phyloP scores from a whole-genome alignment of 2,888 invertebrate species.

The Fabriciana adippe region DNA sequence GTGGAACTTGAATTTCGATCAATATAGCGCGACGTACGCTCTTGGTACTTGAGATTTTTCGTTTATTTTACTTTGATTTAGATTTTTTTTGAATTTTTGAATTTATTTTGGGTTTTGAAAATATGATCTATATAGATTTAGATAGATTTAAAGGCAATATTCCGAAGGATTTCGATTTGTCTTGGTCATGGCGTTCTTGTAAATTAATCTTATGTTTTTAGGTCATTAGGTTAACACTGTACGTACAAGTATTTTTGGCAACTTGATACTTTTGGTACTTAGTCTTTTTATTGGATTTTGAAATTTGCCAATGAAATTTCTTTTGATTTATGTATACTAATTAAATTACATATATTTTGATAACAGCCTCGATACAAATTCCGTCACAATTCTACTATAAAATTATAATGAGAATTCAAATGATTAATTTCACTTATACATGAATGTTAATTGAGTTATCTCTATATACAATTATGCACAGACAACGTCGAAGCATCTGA shows the following conservation, averaged over 20 bases:
- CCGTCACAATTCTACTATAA: not conserved
- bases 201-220: constrained; percentile 11
- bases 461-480: constrained; percentile 12
- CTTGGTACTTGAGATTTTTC: constrained; percentile 61
- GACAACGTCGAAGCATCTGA: constrained; percentile 17
- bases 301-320: not conserved
- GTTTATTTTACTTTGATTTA: constrained; percentile 35
- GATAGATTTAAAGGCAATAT: not conserved
- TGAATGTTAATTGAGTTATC: constrained; percentile 21
- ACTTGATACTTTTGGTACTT: constrained; percentile 8
- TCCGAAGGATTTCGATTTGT: not conserved
- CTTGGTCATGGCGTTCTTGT: not conserved
- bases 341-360: not conserved
- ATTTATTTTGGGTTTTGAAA: not conserved
- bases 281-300: constrained; percentile 2
- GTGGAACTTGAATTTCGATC: constrained; percentile 77
- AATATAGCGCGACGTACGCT: constrained; percentile 59
- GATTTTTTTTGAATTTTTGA: constrained; percentile 28
- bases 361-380: not conserved
- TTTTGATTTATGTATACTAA: not conserved
- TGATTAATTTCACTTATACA: not conserved
- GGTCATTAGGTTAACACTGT: constrained; percentile 20
- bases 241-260: constrained; percentile 2
- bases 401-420: not conserved
- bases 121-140: not conserved